A percentile compares a stretch with the other conserved stretches of the same genome.
Conservation (phyloP, 2,113 vertebrate species). For the Pteruthius melanotis region DNA sequence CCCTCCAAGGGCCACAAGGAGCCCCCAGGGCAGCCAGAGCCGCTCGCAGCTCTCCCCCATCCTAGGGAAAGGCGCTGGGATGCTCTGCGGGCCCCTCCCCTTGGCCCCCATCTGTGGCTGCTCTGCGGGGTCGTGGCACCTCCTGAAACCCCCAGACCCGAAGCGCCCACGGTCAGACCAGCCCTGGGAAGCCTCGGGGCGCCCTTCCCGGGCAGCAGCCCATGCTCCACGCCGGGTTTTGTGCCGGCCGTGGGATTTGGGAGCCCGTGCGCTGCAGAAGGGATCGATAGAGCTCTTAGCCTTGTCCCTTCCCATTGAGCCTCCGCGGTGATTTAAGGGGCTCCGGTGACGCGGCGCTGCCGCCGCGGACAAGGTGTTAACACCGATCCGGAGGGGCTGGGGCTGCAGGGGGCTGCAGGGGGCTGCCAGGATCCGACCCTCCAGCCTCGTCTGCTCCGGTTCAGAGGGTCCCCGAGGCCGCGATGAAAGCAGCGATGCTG, state of each 20-base stretch:
- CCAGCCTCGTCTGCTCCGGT: neutral
- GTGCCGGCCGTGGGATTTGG: neutral
- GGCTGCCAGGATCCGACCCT: neutral
- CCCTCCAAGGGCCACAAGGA: accelerated
- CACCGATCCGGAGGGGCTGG: neutral
- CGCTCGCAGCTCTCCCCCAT: neutral
- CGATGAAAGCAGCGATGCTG: neutral
- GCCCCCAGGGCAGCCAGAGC: neutral
- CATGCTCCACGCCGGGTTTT: neutral
- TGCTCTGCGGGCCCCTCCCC: neutral
- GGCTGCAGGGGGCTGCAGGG: neutral
- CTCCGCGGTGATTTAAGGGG: neutral
- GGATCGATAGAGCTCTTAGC: neutral
- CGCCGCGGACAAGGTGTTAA: neutral
- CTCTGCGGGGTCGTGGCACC: accelerated
- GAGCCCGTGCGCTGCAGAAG: neutral
- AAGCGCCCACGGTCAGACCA: accelerated
- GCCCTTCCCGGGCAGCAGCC: accelerated
- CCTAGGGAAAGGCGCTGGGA: accelerated
- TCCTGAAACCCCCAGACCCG: accelerated
- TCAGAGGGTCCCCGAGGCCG: neutral
- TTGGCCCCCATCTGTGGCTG: too few species aligned
- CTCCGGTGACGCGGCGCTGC: neutral
- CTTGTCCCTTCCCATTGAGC: neutral
- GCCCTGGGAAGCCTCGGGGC: accelerated